Percentiles rank a stretch among this genome's conserved stretches.
These are phyloP conservation scores for Cheilosia pagana DNA, from an alignment of 2,888 invertebrate genomes.

Conservation along the genomic window DNA sequence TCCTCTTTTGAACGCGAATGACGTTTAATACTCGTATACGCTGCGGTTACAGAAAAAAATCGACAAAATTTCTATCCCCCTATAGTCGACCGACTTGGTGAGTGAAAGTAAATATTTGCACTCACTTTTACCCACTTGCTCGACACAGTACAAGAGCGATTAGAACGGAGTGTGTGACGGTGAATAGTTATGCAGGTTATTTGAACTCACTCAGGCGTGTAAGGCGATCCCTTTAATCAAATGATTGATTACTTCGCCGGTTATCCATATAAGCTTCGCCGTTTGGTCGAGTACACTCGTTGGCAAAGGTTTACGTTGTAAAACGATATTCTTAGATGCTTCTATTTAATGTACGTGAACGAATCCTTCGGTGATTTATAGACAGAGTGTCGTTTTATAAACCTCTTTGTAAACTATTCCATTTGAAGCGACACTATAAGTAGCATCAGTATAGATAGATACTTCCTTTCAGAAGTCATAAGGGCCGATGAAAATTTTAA, in stretches of 20 bases:
- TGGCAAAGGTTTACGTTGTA: background rate
- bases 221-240: conserved; percentile 39
- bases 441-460: background rate
- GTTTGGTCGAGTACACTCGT: background rate
- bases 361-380: conserved; percentile 18
- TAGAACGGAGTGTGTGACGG: conserved; percentile 22
- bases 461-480: background rate
- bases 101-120: conserved; percentile 46
- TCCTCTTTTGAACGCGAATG: too few relatives aligned
- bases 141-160: background rate
- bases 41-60: too few relatives aligned
- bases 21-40: too few relatives aligned
- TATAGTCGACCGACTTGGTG: background rate
- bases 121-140: conserved; percentile 27
- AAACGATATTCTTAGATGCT: conserved; percentile 8
- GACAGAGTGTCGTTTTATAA: background rate
- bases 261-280: background rate
- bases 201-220: conserved; percentile 33
- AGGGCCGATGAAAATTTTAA: background rate
- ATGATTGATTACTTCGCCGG: conserved; percentile 37
- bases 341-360: conserved; percentile 1
- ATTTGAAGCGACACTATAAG: background rate
- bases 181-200: conserved; percentile 23
- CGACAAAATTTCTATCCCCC: too few relatives aligned
- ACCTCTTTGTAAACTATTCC: background rate